phyloP scores from a whole-genome alignment of 2,797 vertebrate species.

The Dicrostonyx torquatus region DNA sequence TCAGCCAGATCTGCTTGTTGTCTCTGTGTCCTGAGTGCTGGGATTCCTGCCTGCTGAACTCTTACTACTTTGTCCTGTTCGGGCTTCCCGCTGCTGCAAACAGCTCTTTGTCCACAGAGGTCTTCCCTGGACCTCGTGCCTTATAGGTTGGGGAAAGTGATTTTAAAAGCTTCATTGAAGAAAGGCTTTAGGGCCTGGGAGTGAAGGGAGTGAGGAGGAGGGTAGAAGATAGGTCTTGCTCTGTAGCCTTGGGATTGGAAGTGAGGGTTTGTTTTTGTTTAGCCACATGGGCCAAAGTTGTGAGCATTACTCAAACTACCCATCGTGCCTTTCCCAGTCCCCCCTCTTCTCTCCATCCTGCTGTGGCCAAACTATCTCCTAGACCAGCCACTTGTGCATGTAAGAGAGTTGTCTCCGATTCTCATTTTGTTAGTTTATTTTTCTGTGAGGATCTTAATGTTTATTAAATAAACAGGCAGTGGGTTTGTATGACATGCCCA shows the following conservation, averaged over 20 bases:
- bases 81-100: conserved; percentile 16
- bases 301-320: conserved; percentile 38
- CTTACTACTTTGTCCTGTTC: neutral
- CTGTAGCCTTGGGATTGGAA: neutral
- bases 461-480: conserved; percentile 71
- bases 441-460: conserved; percentile 62
- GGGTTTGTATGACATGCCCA: conserved; percentile 56
- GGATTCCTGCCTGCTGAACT: neutral
- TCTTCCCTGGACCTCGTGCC: neutral
- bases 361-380: neutral
- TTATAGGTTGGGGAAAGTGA: neutral
- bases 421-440: conserved; percentile 68
- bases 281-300: neutral
- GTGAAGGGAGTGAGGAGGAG: neutral
- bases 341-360: neutral
- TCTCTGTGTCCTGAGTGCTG: neutral
- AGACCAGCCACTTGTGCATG: conserved; percentile 13
- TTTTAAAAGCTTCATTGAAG: conserved; percentile 30
- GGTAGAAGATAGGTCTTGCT: neutral
- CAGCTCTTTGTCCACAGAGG: neutral
- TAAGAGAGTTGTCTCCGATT: conserved; percentile 46
- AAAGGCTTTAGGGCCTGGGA: neutral
- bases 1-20: neutral
- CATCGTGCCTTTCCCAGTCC: neutral
- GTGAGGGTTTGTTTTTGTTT: neutral